Evolutionary conservation across 2,113 vertebrate genomes (phyloP).

Genomic region (Rissa tridactyla): DNA sequence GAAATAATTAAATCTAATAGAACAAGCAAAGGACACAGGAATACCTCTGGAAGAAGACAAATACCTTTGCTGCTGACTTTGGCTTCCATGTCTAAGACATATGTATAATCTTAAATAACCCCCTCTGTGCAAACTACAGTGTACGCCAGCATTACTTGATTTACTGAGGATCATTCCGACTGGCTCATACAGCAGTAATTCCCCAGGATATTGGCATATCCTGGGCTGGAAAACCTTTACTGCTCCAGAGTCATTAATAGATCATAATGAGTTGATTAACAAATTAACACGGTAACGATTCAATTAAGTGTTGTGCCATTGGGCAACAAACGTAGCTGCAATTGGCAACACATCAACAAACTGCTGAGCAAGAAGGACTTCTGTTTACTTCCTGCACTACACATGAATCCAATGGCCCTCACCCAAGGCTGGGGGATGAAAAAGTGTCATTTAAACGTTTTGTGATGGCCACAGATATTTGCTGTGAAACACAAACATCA

Average conservation of each 20-base stretch:
- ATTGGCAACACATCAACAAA: neutral
- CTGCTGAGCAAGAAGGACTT: neutral
- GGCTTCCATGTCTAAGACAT: neutral
- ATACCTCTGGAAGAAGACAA: constrained; percentile 9
- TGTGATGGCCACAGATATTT: neutral
- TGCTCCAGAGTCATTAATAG: constrained; percentile 17
- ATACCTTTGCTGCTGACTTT: constrained; percentile 23
- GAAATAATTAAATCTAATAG: neutral
- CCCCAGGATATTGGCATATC: neutral
- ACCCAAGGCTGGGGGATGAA: neutral
- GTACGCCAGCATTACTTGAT: neutral
- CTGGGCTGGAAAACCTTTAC: neutral
- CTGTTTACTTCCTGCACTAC: neutral
- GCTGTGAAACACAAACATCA: neutral
- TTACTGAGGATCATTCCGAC: neutral
- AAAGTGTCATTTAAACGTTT: neutral
- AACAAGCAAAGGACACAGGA: neutral
- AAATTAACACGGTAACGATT: constrained; percentile 27
- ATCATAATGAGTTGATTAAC: constrained; percentile 27
- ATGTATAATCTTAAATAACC: neutral
- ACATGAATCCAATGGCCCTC: neutral
- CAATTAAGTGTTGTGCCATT: neutral
- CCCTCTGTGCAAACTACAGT: neutral
- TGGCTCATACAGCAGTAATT: neutral
- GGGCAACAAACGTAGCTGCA: neutral